Evolutionary conservation across 2,888 invertebrate species (phyloP).

Genomic region (Melolontha melolontha): DNA sequence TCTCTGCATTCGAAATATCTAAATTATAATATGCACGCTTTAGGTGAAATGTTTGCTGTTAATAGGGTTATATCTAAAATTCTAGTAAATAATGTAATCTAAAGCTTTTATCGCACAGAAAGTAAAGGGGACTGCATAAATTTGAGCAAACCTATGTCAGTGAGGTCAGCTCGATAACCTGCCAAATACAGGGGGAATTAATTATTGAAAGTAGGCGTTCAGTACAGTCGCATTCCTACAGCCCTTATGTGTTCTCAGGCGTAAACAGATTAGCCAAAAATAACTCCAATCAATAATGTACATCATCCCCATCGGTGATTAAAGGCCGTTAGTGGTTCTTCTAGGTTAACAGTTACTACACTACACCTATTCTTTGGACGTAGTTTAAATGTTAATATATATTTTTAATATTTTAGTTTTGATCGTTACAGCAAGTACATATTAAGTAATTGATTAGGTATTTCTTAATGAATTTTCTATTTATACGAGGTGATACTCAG

Average conservation of each 20-base stretch:
- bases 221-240: background rate
- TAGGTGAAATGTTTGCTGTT: conserved; percentile 4
- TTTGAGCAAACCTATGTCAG: conserved; percentile 24
- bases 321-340: background rate
- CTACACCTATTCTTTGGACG: no score
- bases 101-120: background rate
- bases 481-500: no score
- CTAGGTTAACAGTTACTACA: no score
- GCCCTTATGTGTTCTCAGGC: conserved; percentile 22
- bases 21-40: no score
- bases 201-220: conserved; percentile 23
- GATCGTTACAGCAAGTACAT: no score
- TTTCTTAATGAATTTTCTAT: no score
- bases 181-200: conserved; percentile 22
- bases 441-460: no score
- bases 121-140: conserved; percentile 13
- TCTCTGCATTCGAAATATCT: no score
- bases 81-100: conserved; percentile 9
- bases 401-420: no score
- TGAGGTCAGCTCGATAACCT: conserved; percentile 29
- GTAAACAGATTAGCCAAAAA: conserved; percentile 25
- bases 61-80: conserved; percentile 17
- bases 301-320: conserved; percentile 15
- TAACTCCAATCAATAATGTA: conserved; percentile 21
- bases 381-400: no score